Conservation (phyloP, 2,113 vertebrate species). For the Rhea pennata region DNA sequence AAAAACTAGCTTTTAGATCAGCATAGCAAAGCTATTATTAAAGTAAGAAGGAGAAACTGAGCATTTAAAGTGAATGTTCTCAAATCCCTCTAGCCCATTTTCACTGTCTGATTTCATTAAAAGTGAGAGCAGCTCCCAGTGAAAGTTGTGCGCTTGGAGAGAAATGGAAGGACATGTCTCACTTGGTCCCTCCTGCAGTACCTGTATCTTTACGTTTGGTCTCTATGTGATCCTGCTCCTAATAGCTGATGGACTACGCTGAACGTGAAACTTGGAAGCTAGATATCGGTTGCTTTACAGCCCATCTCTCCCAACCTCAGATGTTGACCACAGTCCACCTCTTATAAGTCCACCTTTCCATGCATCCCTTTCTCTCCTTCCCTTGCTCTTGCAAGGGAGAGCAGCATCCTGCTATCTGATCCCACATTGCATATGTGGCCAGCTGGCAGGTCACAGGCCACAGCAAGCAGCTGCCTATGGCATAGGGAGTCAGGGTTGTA, state of each 20-base stretch:
- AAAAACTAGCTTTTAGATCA: constrained; percentile 30
- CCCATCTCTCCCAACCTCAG: background rate
- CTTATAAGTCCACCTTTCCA: background rate
- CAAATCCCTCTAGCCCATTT: background rate
- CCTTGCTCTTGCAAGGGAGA: background rate
- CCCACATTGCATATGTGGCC: accelerated
- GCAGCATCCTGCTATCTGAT: background rate
- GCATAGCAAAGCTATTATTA: constrained; percentile 1
- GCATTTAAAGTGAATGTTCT: background rate
- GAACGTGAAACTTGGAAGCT: background rate
- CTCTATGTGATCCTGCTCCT: background rate
- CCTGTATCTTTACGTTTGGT: background rate
- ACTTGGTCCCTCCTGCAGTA: background rate
- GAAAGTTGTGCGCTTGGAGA: background rate
- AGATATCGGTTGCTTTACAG: background rate
- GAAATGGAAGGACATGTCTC: background rate
- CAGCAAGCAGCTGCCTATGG: background rate
- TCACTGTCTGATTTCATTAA: background rate
- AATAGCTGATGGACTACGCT: background rate
- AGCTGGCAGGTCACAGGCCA: background rate
- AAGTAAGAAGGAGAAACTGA: background rate
- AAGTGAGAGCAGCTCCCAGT: background rate
- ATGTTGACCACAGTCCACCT: too few relatives aligned
- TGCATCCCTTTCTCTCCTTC: background rate
- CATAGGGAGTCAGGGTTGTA: background rate